Percentiles rank a stretch among this genome's conserved stretches.
These are phyloP conservation scores for Oxyruncus cristatus DNA, from an alignment of 2,113 vertebrate species.

Conservation along the genomic window DNA sequence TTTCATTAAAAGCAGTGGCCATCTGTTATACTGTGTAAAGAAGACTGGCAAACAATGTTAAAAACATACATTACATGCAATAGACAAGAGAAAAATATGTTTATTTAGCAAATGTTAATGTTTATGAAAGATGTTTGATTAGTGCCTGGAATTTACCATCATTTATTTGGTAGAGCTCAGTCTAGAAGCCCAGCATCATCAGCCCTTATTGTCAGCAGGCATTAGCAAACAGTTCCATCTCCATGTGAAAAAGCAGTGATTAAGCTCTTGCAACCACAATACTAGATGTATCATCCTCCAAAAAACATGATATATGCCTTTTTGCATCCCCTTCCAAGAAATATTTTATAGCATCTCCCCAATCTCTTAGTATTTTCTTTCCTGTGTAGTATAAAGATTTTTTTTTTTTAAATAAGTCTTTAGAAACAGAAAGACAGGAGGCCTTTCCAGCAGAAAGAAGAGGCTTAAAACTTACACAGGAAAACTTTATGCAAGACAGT, in stretches of 20 bases:
- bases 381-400: background rate
- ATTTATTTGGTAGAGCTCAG: background rate
- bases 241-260: background rate
- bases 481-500: background rate
- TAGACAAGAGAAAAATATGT: background rate
- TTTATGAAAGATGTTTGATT: constrained; percentile 16
- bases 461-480: background rate
- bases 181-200: background rate
- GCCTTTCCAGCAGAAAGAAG: background rate
- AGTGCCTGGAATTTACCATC: background rate
- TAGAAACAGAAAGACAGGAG: background rate
- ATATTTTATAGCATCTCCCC: background rate
- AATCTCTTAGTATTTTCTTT: background rate
- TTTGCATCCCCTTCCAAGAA: background rate
- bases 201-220: background rate
- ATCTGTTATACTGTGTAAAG: background rate
- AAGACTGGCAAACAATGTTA: background rate
- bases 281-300: background rate
- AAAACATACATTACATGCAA: background rate
- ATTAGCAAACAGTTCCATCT: background rate
- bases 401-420: background rate
- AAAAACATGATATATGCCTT: background rate
- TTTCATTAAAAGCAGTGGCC: background rate
- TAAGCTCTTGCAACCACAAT: background rate
- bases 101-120: constrained; percentile 33